Conservation (phyloP, 2,888 invertebrate genomes). For the Incurvaria masculella region DNA sequence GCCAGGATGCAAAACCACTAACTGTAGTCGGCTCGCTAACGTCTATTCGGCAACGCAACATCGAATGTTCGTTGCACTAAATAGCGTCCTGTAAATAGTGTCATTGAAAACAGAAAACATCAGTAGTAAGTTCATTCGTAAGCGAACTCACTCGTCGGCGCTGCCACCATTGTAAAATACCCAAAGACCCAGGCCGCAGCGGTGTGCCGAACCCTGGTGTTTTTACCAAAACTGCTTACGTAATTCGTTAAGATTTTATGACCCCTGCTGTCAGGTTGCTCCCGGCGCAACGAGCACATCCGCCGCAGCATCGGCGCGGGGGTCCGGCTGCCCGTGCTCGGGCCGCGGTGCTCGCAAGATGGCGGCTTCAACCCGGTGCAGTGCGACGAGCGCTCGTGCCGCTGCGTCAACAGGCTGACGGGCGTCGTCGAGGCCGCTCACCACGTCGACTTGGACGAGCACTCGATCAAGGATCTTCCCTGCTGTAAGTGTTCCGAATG, state of each 20-base stretch:
- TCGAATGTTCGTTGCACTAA: too few relatives aligned
- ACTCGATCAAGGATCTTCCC: conserved; percentile 30
- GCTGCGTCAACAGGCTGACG: conserved; percentile 57
- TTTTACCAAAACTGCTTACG: too few relatives aligned
- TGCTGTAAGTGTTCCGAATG: conserved; percentile 39
- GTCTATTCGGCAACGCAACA: too few relatives aligned
- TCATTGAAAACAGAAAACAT: too few relatives aligned
- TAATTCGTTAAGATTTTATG: too few relatives aligned
- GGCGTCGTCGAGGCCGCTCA: conserved; percentile 35
- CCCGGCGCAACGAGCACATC: conserved; percentile 51
- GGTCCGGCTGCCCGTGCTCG: conserved; percentile 32
- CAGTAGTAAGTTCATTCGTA: too few relatives aligned
- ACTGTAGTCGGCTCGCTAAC: too few relatives aligned
- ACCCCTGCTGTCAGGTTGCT: too few relatives aligned
- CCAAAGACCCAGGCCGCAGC: not conserved
- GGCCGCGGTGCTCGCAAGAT: conserved; percentile 60
- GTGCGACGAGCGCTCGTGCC: conserved; percentile 57
- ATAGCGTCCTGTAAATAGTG: too few relatives aligned
- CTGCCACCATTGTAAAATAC: conserved; percentile 5
- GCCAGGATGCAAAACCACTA: too few relatives aligned
- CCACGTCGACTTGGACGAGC: conserved; percentile 28
- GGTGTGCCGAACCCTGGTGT: too few relatives aligned
- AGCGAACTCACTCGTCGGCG: too few relatives aligned
- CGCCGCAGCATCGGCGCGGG: conserved; percentile 31
- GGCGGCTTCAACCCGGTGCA: conserved; percentile 68